Conservation (phyloP, 2,113 vertebrate species). For the Echinops telfairi region DNA sequence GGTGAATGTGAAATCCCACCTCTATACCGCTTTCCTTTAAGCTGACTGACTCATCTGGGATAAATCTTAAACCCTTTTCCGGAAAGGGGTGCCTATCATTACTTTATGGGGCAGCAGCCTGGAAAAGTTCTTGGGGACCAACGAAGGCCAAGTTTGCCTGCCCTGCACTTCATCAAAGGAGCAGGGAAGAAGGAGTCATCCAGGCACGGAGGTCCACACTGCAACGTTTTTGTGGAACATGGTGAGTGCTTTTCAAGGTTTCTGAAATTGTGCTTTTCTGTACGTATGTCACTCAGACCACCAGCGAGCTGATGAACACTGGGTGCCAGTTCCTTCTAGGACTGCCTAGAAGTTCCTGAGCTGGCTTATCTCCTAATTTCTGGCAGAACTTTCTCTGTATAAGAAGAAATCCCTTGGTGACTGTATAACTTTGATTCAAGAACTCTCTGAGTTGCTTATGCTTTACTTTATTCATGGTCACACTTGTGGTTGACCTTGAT, state of each 20-base stretch:
- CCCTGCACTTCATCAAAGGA: constrained; percentile 96
- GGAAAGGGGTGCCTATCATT: constrained; percentile 88
- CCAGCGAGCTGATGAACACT: background rate
- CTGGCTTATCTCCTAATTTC: background rate
- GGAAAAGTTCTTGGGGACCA: constrained; percentile 98
- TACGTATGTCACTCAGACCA: background rate
- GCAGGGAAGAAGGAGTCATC: constrained; percentile 93
- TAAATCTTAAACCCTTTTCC: constrained; percentile 76
- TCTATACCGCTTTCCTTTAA: background rate
- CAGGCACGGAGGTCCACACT: constrained; percentile 92
- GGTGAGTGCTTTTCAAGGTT: constrained; percentile 89
- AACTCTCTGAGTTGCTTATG: background rate
- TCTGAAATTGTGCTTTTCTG: background rate
- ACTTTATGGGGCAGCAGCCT: constrained; percentile 99
- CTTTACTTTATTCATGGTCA: background rate
- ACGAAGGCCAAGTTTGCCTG: constrained; percentile 97
- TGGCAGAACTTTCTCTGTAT: background rate
- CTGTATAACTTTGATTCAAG: background rate
- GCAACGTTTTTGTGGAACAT: constrained; percentile 96
- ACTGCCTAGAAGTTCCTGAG: background rate
- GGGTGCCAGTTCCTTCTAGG: background rate
- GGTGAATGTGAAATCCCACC: constrained; percentile 45
- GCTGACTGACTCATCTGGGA: constrained; percentile 69
- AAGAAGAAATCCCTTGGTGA: constrained; percentile 2
- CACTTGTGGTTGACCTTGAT: constrained; percentile 45